Evolutionary conservation across 2,113 vertebrate genomes (phyloP).

Genomic region (Dasyprocta punctata): DNA sequence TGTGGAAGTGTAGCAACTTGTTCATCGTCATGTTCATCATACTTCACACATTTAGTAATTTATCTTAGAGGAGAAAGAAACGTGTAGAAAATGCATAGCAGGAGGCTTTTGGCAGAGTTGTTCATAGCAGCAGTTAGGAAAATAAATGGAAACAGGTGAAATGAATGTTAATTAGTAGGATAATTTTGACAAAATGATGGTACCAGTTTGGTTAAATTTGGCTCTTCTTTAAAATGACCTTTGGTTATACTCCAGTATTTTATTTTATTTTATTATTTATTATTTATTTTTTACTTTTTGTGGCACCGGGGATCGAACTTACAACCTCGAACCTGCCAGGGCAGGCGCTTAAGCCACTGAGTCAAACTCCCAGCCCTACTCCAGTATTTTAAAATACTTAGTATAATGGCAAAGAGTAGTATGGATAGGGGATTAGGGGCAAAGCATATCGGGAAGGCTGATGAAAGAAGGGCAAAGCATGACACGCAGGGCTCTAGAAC

Average conservation of each 20-base stretch:
- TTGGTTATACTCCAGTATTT: background rate
- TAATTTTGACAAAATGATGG: background rate
- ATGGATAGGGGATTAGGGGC: rapidly evolving
- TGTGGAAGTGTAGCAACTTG: background rate
- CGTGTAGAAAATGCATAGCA: background rate
- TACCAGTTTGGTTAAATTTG: background rate
- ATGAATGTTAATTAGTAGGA: background rate
- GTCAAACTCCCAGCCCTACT: no score
- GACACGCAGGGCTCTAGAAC: background rate
- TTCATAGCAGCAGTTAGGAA: background rate
- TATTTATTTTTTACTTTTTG: no score
- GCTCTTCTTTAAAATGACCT: background rate
- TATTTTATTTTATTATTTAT: no score
- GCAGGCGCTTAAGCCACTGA: no score
- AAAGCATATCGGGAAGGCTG: background rate
- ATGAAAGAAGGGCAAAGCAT: background rate
- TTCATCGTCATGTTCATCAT: slow-evolving; percentile 9
- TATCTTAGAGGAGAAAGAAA: slow-evolving; percentile 2
- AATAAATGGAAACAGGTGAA: background rate
- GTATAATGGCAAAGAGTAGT: background rate
- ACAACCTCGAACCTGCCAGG: no score
- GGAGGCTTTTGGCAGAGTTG: background rate
- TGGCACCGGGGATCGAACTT: no score
- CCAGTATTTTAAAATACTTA: background rate
- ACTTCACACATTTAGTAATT: background rate